Base-by-base conservation (phyloP, 1,140 invertebrate genomes). In the Zaprionus kolodkinae region DNA sequence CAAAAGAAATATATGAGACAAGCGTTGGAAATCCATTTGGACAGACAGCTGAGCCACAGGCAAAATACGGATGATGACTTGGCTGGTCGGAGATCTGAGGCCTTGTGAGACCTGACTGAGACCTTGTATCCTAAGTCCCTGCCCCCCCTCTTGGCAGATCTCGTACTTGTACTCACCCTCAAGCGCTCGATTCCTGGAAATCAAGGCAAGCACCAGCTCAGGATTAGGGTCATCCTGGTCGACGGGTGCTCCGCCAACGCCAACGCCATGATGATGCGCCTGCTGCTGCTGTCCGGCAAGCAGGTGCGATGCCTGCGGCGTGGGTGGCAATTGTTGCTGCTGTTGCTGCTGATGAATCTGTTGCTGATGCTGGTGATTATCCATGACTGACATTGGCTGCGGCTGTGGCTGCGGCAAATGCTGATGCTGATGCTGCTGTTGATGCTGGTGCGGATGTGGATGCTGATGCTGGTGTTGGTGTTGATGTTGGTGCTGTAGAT, bases 171-270 rank as follows among this genome's bases (percentile, higher is more conserved):
- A 87, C 94, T 93, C 94, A 97, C 97, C 97, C 97, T 97, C 96
- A 10, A 97, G 94, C 72, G 96, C 96, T 93, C 97, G 97, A 93
- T 97, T 98, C 87, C 97, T 95, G 15, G 96, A 96, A 45, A 97
- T 94, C 25, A 97, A 94, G 1, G 97, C 96, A 4, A 97, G 93
- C 30, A 97, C 94, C 55, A 97, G 96, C 89, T 97, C 97, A n/a
- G 97, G 95, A 92, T 96, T 96, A 43, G 95, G 95, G 67, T 93
- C 92, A 86, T 93, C 91, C 43, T 90, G 83, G 80, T 85, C 81
- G 82, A 88, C 80, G 70, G 79, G 70, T 64, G 59, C 38, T n/a
- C 59, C 62, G 15, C 60, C 55, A 12, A 52, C 61, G 17, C 64
- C 60, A 30, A 6, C 54, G 6, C 40, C 21, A 56, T 54, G 69